Percentiles rank a stretch among this genome's conserved stretches.
Conservation (phyloP, 2,797 vertebrate species). For the Pempheris klunzingeri region DNA sequence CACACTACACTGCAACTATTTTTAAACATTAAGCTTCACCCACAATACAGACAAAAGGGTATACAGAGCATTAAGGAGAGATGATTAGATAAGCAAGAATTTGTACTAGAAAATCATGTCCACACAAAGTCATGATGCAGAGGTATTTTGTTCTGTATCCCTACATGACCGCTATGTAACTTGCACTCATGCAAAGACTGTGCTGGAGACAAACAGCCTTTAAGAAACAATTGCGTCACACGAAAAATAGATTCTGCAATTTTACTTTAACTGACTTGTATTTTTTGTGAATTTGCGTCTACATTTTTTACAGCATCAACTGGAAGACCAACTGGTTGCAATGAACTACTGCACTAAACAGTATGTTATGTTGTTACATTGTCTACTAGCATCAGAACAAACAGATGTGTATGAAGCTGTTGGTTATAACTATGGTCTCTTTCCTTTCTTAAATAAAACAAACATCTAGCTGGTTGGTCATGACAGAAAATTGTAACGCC, state of each 20-base stretch:
- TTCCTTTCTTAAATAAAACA: not conserved
- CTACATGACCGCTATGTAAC: not conserved
- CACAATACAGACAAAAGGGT: slow-evolving; percentile 31
- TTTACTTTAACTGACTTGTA: not conserved
- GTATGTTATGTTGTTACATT: not conserved
- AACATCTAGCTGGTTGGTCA: not conserved
- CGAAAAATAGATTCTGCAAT: not conserved
- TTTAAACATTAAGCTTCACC: slow-evolving; percentile 45
- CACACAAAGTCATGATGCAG: slow-evolving; percentile 29
- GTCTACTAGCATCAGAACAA: too few species aligned
- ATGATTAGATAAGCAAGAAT: slow-evolving; percentile 50
- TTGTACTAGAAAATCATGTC: slow-evolving; percentile 16
- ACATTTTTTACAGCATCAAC: not conserved
- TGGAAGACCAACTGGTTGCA: not conserved
- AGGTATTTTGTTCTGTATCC: slow-evolving; percentile 15
- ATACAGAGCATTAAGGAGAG: slow-evolving; percentile 30
- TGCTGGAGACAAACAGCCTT: slow-evolving; percentile 9
- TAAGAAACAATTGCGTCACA: not conserved
- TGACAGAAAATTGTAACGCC: not conserved
- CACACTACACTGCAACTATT: slow-evolving; percentile 50
- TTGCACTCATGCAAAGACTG: not conserved
- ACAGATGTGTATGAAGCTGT: not conserved
- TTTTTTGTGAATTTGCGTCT: not conserved
- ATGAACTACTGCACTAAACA: not conserved
- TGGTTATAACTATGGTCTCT: not conserved